Base-by-base conservation (phyloP, 1,140 invertebrate species). In the Cardiocondyla obscurior region DNA sequence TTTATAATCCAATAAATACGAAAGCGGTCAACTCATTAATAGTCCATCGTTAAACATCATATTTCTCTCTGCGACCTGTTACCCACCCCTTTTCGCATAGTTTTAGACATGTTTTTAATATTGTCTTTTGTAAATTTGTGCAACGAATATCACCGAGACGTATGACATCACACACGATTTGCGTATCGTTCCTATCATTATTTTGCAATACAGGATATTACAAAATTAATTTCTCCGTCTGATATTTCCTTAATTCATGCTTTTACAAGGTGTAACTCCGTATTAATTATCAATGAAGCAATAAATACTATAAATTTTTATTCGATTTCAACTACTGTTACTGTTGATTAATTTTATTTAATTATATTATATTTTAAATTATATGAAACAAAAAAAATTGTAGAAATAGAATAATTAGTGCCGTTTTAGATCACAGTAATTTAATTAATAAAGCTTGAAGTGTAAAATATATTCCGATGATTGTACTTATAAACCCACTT, bases 361-460 rank as follows among this genome's bases (percentile, higher is more conserved):
- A 46, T 46, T 67, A 49, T 30, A 30, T 2, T n/a, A 36, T 28
- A 30, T 36, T 3, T 2, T 30, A 44, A 53, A 70, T 22, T 51
- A 33, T 69, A 33, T 10, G 6, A 74, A 74, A 0, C 14, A 3
- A 8, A 44, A n/a, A 46, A 0, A 33, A 58, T 33, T 44, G 4
- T 8, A 1, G 14, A 70, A 53, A 36, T 25, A 25, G 19, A 72
- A 72, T 55, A 7, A 36, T 14, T 44, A 73, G 28, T n/a, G 12
- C 4, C 12, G 1, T 33, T 42, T 39, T 57, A 0, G 42, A 46
- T 62, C 46, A 14, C 4, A 39, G 22, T 70, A 81, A 51, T 51
- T 49, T 85, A 82, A 86, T 85, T 85, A 85, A 86, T 83, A 87
- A n/a, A 73, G 36, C 33, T 10, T 25, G 10, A 51, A 39, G 42